Conservation (phyloP, 2,113 vertebrate species). For the Oncorhynchus tshawytscha region DNA sequence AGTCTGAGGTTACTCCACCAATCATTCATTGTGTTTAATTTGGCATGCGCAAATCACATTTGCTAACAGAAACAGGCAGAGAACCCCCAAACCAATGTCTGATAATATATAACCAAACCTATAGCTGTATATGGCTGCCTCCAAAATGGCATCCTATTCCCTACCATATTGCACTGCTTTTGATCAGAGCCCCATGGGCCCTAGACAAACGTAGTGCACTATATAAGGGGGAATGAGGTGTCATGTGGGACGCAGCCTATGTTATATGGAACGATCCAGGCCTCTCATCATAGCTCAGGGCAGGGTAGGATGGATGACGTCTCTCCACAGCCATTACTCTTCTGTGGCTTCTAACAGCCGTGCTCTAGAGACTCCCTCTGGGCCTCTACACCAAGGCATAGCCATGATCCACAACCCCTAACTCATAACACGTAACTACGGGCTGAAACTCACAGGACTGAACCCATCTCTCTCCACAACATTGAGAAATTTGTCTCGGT, state of each 20-base stretch:
- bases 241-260: too few relatives aligned
- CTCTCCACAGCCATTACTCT: background rate
- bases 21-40: slow-evolving; percentile 33
- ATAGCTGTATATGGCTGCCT: background rate
- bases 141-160: too few relatives aligned
- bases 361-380: background rate
- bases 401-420: background rate
- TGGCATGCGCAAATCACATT: slow-evolving; percentile 35
- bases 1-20: slow-evolving; percentile 27
- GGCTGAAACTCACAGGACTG: background rate
- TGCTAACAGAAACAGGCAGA: background rate
- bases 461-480: too few relatives aligned
- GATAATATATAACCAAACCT: background rate
- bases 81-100: slow-evolving; percentile 10
- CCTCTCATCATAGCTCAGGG: background rate
- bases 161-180: too few relatives aligned
- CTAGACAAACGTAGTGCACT: too few relatives aligned
- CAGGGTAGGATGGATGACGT: slow-evolving; percentile 1
- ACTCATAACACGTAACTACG: slow-evolving; percentile 1
- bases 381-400: background rate
- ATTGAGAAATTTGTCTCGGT: too few relatives aligned
- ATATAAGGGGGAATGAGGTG: too few relatives aligned
- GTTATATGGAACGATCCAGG: too few relatives aligned
- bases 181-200: too few relatives aligned
- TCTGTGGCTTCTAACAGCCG: background rate